phyloP scores from a whole-genome alignment of 2,797 vertebrate genomes.

The Acanthis flammea region DNA sequence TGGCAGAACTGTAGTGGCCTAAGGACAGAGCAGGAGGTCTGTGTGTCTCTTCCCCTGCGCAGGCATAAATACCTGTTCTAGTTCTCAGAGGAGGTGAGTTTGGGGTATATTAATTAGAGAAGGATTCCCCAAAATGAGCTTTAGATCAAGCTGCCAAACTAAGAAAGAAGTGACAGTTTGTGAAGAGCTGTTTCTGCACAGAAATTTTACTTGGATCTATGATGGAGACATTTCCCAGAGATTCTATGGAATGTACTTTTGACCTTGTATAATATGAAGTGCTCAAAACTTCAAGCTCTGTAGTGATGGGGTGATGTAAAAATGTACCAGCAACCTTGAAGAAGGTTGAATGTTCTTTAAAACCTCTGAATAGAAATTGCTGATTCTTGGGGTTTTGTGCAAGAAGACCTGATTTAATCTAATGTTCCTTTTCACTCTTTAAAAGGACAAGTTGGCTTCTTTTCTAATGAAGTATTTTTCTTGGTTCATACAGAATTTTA shows the following conservation, averaged over 20 bases:
- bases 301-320: background rate
- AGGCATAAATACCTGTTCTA: background rate
- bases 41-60: background rate
- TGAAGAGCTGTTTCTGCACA: background rate
- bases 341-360: background rate
- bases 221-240: conserved; percentile 18
- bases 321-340: background rate
- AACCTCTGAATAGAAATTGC: background rate
- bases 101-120: conserved; percentile 9
- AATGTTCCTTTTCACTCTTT: background rate
- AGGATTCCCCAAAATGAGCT: background rate
- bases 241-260: conserved; percentile 11
- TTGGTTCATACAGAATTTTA: background rate
- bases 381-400: background rate
- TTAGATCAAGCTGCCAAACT: background rate
- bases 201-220: background rate
- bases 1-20: background rate
- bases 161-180: background rate
- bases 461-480: background rate
- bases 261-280: background rate
- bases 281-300: background rate
- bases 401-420: background rate
- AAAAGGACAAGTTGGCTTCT: background rate
- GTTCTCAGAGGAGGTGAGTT: background rate
- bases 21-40: background rate